Evolutionary conservation across 2,797 vertebrate genomes (phyloP).

Genomic region (Alcedo quadribrachys): DNA sequence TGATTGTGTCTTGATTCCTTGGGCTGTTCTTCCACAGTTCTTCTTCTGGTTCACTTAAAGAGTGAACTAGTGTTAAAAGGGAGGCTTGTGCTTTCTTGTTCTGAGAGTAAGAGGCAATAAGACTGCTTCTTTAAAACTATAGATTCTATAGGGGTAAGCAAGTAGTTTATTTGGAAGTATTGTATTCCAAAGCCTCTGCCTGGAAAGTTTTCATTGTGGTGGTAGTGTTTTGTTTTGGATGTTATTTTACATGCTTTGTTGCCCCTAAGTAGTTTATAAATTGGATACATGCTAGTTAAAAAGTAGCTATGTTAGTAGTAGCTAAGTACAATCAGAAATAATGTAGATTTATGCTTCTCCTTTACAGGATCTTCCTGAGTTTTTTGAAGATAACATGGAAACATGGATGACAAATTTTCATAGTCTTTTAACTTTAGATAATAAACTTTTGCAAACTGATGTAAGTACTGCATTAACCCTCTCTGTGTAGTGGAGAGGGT

Average conservation of each 20-base stretch:
- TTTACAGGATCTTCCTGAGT: constrained; percentile 96
- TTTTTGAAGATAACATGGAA: constrained; percentile 99
- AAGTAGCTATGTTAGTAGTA: background rate
- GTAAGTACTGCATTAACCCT: constrained; percentile 79
- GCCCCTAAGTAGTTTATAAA: background rate
- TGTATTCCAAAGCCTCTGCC: background rate
- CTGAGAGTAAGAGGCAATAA: background rate
- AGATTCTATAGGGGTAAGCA: background rate
- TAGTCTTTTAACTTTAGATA: constrained; percentile 94
- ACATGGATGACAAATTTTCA: constrained; percentile 99
- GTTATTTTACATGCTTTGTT: background rate
- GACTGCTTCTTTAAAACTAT: background rate
- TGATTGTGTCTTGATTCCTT: background rate
- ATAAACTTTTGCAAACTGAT: constrained; percentile 96
- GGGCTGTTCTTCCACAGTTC: background rate
- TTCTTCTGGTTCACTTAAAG: background rate
- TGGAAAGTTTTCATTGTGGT: background rate
- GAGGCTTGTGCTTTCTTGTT: background rate
- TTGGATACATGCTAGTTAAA: background rate
- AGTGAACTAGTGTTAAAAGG: background rate
- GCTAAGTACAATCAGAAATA: background rate
- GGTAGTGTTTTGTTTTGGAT: background rate
- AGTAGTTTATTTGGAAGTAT: background rate
- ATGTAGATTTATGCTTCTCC: background rate
- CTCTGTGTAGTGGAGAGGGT: background rate